Evolutionary conservation across 2,888 invertebrate species (phyloP), one percentile per base, ranked within the genome.

Genomic region (Scelioninae gen. 2): DNA sequence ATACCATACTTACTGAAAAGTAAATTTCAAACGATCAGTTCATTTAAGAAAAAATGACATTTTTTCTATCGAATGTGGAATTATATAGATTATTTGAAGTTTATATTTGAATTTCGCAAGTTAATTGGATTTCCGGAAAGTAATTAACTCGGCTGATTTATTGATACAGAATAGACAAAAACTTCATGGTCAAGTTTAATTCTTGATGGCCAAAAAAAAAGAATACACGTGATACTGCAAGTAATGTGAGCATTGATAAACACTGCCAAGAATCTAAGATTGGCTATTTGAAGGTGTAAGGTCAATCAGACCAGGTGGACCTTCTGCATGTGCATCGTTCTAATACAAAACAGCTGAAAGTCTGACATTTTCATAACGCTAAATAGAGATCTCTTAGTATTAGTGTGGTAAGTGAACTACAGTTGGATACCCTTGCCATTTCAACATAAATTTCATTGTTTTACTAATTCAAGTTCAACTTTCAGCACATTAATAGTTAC

Each of bases 171-270:
- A 33, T 33, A 70, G 63, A 67, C 67, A 57, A 37, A 61, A 74
- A 25, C 37, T 52, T 77, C 78, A 79, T 68, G 79, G 79, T 78
- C 79, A 79, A 79, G 78, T 75, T 70, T 78, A 74, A 75, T 65
- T 63, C 22, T 67, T 45, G 43, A 18, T 43, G 67, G 77, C 78
- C 74, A 79, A 77, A 72, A 77, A 79, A 78, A 74, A 19, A 72
- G 67, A n/a, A 55, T 61, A 75, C 78, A 75, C 76, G 77, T 76
- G 77, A 64, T 70, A 43, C 55, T 35, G 18, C 15, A 35, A 43
- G 39, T 31, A 71, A 65, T 65, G 70, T 63, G 35, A 41, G 53
- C 31, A 69, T 60, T 74, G 63, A 69, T 39, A 37, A 75, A 70
- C 58, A 64, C 65, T 79, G 79, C 79, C 79, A 79, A 79, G 73